These are phyloP conservation scores for Octopus sinensis DNA, from an alignment of 1,140 invertebrate species.

Conservation along the genomic window DNA sequence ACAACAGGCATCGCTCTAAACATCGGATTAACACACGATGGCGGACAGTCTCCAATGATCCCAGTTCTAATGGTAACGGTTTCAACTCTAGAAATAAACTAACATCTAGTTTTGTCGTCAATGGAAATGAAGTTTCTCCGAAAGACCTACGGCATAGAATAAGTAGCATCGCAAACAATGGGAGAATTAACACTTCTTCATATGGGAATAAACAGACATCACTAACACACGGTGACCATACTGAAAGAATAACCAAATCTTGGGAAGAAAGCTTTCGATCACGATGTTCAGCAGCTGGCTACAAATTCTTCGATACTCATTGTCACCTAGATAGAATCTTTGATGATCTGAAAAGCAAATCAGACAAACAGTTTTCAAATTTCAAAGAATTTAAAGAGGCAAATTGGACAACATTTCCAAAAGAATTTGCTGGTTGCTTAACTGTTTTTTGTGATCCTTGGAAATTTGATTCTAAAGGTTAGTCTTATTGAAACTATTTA, in stretches of 20 bases:
- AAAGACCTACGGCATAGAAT: too few species aligned
- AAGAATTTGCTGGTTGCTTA: conserved; percentile 55
- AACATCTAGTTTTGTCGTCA: too few species aligned
- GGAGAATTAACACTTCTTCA: too few species aligned
- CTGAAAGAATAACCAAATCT: background rate
- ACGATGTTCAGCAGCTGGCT: conserved; percentile 22
- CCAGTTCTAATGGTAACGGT: too few species aligned
- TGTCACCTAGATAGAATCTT: conserved; percentile 59
- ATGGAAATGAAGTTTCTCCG: too few species aligned
- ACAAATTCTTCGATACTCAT: conserved; percentile 55
- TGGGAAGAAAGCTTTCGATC: conserved; percentile 24
- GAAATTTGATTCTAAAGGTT: conserved; percentile 42
- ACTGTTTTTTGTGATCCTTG: conserved; percentile 58
- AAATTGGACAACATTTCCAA: conserved; percentile 45
- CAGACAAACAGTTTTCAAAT: conserved; percentile 20
- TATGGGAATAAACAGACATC: too few species aligned
- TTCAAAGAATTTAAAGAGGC: conserved; percentile 38
- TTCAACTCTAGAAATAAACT: too few species aligned
- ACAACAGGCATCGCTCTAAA: too few species aligned
- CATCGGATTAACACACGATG: too few species aligned
- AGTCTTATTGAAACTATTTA: conserved; percentile 12
- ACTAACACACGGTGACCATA: too few species aligned
- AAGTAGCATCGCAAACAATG: too few species aligned
- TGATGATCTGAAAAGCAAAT: conserved; percentile 28
- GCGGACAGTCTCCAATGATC: too few species aligned